Base-by-base conservation (phyloP, 2,797 vertebrate species). In the Acipenser ruthenus region DNA sequence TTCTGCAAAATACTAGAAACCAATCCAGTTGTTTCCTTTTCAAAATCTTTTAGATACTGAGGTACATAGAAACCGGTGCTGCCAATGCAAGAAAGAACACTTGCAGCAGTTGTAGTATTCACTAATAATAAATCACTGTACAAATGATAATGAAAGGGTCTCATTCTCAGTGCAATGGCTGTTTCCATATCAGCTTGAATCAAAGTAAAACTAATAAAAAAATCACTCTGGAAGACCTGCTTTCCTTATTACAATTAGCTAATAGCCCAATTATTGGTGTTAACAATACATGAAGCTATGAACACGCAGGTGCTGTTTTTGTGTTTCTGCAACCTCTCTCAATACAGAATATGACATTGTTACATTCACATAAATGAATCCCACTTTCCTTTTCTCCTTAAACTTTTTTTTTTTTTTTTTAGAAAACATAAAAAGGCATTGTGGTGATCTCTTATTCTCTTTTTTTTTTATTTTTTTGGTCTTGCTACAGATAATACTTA, bases 401-500 rank as follows among this genome's bases (percentile, higher is more conserved):
- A 23, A 23, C 23, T 37, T 37, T 37, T 60, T 78, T 82, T 79
- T 11, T 80, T 83, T 86, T 76, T 82, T 81, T 83, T 89, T 18
- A 88, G 82, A 80, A 88, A 92, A 89, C 91, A 90, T 80, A 75
- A 76, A 82, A 88, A 99, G 96, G 96, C 96, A 99, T 95, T 93
- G 91, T 77, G 96, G 96, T 97, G 95, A 96, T 94, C 89, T 77
- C 75, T 86, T 83, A 23, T 56, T 67, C 6, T 86, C 69, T 2
- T 9, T 23, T 8, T 23, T 8, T 67, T 60, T 47, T 49, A 87
- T 82, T 83, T 91, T 93, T 98, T 97, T 97, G 95, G 95, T 97
- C 90, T 92, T 77, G 80, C 87, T 92, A 93, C 81, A 84, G 90
- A 67, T 62, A 53, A 75, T 78, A 75, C 68, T 86, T 80, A 79